Evolutionary conservation across 2,797 vertebrate genomes (phyloP).

Genomic region (Amblyraja radiata): DNA sequence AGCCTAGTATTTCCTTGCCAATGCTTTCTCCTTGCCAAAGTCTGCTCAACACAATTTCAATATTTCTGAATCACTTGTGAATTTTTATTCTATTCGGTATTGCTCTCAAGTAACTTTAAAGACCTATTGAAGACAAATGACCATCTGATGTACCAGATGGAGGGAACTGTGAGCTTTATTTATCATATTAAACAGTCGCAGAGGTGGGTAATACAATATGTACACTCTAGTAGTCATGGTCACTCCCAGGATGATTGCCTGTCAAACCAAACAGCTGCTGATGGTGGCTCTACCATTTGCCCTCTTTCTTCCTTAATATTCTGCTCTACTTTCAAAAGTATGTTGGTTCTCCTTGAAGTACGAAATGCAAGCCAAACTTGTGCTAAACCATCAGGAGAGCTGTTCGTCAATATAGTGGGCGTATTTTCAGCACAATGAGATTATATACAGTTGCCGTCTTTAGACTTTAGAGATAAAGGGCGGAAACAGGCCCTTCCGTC

Average conservation of each 20-base stretch:
- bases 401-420: background rate
- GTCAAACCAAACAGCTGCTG: background rate
- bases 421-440: background rate
- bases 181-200: constrained; percentile 4
- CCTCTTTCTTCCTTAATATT: background rate
- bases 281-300: no score
- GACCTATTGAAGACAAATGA: background rate
- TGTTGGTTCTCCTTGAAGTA: background rate
- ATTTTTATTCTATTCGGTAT: background rate
- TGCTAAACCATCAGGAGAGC: background rate
- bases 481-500: no score
- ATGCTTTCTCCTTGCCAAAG: background rate
- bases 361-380: background rate
- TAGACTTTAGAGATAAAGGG: background rate
- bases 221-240: background rate
- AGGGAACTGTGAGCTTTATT: background rate
- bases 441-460: background rate
- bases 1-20: background rate
- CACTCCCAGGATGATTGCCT: background rate
- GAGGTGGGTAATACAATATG: background rate
- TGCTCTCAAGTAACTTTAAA: background rate
- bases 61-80: background rate
- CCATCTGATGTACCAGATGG: constrained; percentile 25
- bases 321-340: background rate
- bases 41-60: background rate